Evolutionary conservation across 2,797 vertebrate genomes (phyloP).

Genomic region (Pitangus sulphuratus): DNA sequence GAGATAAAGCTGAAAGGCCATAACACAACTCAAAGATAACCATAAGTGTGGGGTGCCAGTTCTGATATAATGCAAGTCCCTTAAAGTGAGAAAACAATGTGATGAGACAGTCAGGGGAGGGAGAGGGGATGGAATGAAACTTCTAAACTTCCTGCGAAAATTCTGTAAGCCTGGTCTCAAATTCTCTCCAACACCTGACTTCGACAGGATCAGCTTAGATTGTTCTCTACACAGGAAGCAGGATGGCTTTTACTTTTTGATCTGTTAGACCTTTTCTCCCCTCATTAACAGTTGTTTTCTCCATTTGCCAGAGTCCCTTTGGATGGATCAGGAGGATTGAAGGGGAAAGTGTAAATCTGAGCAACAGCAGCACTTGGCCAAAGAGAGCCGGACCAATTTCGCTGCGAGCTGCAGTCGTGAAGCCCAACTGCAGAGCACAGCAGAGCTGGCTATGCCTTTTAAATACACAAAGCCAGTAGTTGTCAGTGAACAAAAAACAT

Average conservation of each 20-base stretch:
- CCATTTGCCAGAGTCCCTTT: not conserved
- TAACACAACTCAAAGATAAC: not conserved
- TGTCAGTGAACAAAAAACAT: not conserved
- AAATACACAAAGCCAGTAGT: not conserved
- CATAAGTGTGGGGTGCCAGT: not conserved
- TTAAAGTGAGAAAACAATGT: not conserved
- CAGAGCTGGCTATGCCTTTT: not conserved
- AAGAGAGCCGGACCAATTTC: not conserved
- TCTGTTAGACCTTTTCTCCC: not conserved
- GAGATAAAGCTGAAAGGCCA: conserved; percentile 24
- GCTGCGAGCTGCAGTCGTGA: accelerated
- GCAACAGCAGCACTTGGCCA: not conserved
- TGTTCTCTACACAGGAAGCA: not conserved
- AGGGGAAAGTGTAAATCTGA: not conserved
- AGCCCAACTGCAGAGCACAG: not conserved
- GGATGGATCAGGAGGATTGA: accelerated
- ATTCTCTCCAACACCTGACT: not conserved
- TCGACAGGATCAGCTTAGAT: not conserved
- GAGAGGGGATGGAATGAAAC: not conserved
- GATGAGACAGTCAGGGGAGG: not conserved
- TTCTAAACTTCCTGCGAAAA: not conserved
- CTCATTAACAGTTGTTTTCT: not conserved
- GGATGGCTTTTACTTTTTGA: not conserved
- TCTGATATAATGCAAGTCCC: not conserved
- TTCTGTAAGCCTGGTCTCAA: not conserved